A percentile compares a stretch with the other conserved stretches of the same genome.
Conservation (phyloP, 2,113 vertebrate genomes). For the Pterocles orientalis region DNA sequence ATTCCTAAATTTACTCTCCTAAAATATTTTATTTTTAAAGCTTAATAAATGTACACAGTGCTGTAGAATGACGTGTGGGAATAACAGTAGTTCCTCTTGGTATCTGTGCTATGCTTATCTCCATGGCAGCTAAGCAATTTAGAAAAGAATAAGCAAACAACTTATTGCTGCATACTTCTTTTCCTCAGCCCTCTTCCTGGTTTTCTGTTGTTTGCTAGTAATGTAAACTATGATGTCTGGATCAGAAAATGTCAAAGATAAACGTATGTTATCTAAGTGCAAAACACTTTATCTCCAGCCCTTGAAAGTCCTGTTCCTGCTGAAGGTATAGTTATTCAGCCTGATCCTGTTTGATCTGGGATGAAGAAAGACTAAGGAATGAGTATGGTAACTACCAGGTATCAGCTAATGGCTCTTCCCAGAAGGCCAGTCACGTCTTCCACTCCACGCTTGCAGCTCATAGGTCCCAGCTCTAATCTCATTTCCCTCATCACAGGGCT, state of each 20-base stretch:
- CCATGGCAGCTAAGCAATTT: slow-evolving; percentile 41
- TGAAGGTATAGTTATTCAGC: not conserved
- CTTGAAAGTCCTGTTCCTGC: not conserved
- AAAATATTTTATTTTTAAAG: not conserved
- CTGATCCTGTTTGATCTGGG: not conserved
- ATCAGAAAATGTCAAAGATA: not conserved
- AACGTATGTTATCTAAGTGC: not conserved
- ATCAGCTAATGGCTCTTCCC: not conserved
- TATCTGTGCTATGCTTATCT: slow-evolving; percentile 12
- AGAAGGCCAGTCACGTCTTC: not conserved
- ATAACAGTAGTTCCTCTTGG: not conserved
- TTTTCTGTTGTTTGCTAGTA: not conserved
- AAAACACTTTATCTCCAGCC: not conserved
- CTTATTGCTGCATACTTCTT: not conserved
- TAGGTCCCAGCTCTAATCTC: not conserved
- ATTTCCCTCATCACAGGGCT: not conserved
- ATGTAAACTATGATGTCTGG: not conserved
- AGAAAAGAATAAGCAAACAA: slow-evolving; percentile 26
- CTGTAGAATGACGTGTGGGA: not conserved
- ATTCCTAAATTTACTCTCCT: not conserved
- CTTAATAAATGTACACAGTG: not conserved
- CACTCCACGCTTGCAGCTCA: not conserved
- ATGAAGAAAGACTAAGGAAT: not conserved
- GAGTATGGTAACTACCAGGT: not conserved
- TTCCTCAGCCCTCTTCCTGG: not conserved